phyloP scores from a whole-genome alignment of 2,888 invertebrate species.

The Trissoscelio sp. region DNA sequence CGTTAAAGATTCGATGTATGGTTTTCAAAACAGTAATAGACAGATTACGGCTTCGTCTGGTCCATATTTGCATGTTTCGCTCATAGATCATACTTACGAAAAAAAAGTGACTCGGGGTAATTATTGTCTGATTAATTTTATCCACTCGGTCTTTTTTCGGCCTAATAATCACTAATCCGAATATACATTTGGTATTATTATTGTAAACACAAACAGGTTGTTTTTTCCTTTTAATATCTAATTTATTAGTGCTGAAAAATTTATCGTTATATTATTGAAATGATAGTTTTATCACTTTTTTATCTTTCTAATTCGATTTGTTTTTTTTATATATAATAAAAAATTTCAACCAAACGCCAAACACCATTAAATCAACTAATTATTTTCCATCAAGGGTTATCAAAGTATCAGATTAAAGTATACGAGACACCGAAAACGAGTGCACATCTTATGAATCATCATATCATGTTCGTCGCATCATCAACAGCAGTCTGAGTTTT shows the following conservation, averaged over 20 bases:
- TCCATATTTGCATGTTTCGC: constrained; percentile 55
- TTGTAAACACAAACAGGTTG: background rate
- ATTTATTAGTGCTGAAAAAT: too few relatives aligned
- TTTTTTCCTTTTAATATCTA: background rate
- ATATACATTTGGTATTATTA: background rate
- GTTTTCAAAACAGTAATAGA: constrained; percentile 61
- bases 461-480: constrained; percentile 52
- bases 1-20: constrained; percentile 65
- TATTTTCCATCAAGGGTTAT: constrained; percentile 82
- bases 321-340: too few relatives aligned
- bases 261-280: too few relatives aligned
- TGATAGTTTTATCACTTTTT: too few relatives aligned
- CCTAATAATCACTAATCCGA: constrained; percentile 28
- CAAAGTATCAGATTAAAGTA: constrained; percentile 81
- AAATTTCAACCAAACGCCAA: too few relatives aligned
- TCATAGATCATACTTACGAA: constrained; percentile 57
- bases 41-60: constrained; percentile 58
- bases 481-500: constrained; percentile 9
- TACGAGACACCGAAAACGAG: constrained; percentile 71
- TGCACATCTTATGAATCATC: constrained; percentile 57
- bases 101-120: constrained; percentile 43
- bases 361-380: constrained; percentile 78
- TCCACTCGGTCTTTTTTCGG: constrained; percentile 21
- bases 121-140: constrained; percentile 54
- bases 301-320: too few relatives aligned